Conservation (phyloP, 2,797 vertebrate species). For the Trematomus bernacchii region DNA sequence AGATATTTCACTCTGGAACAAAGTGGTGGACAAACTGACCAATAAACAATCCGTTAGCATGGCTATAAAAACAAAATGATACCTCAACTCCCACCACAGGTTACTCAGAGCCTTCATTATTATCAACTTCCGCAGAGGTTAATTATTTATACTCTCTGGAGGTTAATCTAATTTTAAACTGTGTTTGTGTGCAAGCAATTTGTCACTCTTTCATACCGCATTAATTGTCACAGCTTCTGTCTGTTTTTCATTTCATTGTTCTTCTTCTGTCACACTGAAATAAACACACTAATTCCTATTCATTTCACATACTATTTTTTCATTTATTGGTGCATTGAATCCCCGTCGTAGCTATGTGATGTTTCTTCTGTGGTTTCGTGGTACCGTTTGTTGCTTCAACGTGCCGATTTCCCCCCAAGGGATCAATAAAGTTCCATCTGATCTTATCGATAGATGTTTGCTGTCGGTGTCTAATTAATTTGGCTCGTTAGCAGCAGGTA, state of each 20-base stretch:
- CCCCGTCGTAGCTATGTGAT: not conserved
- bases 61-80: not conserved
- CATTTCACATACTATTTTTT: constrained; percentile 11
- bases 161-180: constrained; percentile 59
- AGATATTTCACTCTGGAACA: not conserved
- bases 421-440: constrained; percentile 71
- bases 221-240: constrained; percentile 54
- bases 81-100: constrained; percentile 4
- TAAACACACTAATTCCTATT: constrained; percentile 41
- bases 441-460: constrained; percentile 75
- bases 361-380: constrained; percentile 22
- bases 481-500: constrained; percentile 72
- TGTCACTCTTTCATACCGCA: constrained; percentile 51
- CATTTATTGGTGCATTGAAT: not conserved
- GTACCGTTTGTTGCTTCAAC: constrained; percentile 34
- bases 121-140: constrained; percentile 61
- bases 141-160: constrained; percentile 61
- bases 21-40: too few species aligned
- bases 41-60: not conserved
- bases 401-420: constrained; percentile 46
- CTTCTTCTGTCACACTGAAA: constrained; percentile 28
- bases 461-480: constrained; percentile 71
- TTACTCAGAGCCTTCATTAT: constrained; percentile 19
- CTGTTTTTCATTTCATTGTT: constrained; percentile 37
- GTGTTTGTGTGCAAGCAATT: constrained; percentile 39